Evolutionary conservation across 2,797 vertebrate genomes (phyloP), one percentile per base, ranked within the genome.

Genomic region (Vireo griseus): DNA sequence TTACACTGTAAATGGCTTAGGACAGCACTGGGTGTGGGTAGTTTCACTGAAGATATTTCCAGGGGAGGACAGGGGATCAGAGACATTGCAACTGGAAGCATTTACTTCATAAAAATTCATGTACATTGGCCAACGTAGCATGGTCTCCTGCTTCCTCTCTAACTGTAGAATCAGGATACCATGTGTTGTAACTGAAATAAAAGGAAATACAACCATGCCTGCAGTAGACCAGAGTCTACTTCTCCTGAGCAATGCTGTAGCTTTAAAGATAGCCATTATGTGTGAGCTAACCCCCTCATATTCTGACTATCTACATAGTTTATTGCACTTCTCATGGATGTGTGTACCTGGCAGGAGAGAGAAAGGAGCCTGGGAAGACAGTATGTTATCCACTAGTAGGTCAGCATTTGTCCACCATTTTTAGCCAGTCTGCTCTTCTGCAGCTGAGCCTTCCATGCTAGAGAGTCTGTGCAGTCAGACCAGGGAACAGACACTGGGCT

Each of bases 301-400:
- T 40, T 81, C 51, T 78, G 39, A 52, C 28, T 58, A 33, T 8
- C 19, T 11, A 5, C 40, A 16, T 4, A 22, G 17, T 26, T 92
- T 65, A 48, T 44, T 84, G 88, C 10, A 2, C 7, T 86, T 65
- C 18, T 69, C 28, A 35, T 0, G 0, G 29, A 31, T 2, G 2
- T 2, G 2, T 16, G 9, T 51, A 40, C 13, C n/a, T 26, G 18
- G 3, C 24, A 81, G 39, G 22, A 51, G 25, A 75, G 39, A 80
- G 40, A 77, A 58, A 80, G 13, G 9, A 71, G 13, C 12, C 47
- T 65, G 33, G 13, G 25, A 86, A 72, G 22, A 62, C 9, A 68
- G 11, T 5, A 59, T 2, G 0, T 21, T 47, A 31, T 10, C 8
- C 11, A 20, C 33, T 33, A 20, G 2, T 5, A 58, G 42, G 5